These are phyloP conservation scores for Drosophila dives DNA, from an alignment of 2,888 invertebrate genomes.

Conservation along the genomic window DNA sequence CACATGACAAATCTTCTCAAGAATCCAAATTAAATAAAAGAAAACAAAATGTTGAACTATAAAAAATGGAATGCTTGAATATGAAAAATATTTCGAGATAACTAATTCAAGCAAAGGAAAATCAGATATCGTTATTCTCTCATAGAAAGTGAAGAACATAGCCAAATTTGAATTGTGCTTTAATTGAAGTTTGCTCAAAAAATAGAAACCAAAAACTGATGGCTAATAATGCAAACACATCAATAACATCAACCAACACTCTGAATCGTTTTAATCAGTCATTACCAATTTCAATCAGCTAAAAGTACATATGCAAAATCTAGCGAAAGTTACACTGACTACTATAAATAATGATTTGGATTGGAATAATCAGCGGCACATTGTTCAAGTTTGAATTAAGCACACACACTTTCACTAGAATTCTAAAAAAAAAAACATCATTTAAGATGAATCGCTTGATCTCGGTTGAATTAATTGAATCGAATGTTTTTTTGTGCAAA, in stretches of 20 bases:
- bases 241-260: background rate
- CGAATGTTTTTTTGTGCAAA: constrained; percentile 59
- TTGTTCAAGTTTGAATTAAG: background rate
- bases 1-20: constrained; percentile 30
- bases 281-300: background rate
- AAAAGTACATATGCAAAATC: background rate
- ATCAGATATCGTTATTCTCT: background rate
- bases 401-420: constrained; percentile 28
- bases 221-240: background rate
- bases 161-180: background rate
- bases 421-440: constrained; percentile 5
- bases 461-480: constrained; percentile 67
- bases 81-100: background rate
- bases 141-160: background rate
- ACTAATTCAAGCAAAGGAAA: background rate
- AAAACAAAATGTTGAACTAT: constrained; percentile 3
- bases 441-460: background rate
- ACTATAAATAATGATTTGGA: background rate
- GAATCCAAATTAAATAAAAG: background rate
- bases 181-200: background rate
- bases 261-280: constrained; percentile 5
- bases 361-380: background rate
- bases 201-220: background rate
- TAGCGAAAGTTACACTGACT: constrained; percentile 23
- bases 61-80: background rate